These are phyloP conservation scores for Nautilus pompilius DNA, from an alignment of 1,140 invertebrate species.

Conservation along the genomic window DNA sequence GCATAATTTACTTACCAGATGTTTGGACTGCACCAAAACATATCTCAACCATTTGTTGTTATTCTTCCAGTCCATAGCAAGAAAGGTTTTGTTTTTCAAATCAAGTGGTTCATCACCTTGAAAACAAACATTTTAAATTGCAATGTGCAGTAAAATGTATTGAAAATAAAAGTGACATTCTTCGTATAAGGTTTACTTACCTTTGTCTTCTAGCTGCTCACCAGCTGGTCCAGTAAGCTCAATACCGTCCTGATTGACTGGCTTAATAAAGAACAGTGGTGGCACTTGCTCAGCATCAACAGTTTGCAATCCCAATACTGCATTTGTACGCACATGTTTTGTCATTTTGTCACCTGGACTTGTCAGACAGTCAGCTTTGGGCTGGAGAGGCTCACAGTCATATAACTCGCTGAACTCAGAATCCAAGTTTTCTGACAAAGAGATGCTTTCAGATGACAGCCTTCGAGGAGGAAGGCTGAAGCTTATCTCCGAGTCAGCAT, in stretches of 20 bases:
- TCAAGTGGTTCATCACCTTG: slow-evolving; percentile 53
- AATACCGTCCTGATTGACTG: slow-evolving; percentile 43
- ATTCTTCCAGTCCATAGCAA: slow-evolving; percentile 59
- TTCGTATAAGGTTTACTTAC: slow-evolving; percentile 13
- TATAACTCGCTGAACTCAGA: too few relatives aligned
- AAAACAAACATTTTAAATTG: slow-evolving; percentile 8
- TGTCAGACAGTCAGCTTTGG: too few relatives aligned
- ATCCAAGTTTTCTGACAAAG: too few relatives aligned
- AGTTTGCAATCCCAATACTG: slow-evolving; percentile 36
- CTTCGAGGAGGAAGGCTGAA: too few relatives aligned
- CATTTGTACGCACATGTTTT: slow-evolving; percentile 23
- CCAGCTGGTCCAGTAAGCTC: slow-evolving; percentile 34
- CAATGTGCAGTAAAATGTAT: too few relatives aligned
- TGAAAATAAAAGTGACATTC: neutral
- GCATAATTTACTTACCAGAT: slow-evolving; percentile 48
- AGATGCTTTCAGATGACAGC: too few relatives aligned
- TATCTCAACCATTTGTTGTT: slow-evolving; percentile 50
- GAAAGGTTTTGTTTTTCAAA: slow-evolving; percentile 35
- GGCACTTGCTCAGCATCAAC: slow-evolving; percentile 29
- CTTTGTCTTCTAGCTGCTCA: slow-evolving; percentile 45
- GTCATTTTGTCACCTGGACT: too few relatives aligned
- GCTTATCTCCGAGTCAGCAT: too few relatives aligned
- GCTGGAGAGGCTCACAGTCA: too few relatives aligned
- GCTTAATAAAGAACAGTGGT: slow-evolving; percentile 46
- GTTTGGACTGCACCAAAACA: slow-evolving; percentile 53